Evolutionary conservation across 2,888 invertebrate genomes (phyloP), one percentile per base, ranked within the genome.

Genomic region (Nebria salina): DNA sequence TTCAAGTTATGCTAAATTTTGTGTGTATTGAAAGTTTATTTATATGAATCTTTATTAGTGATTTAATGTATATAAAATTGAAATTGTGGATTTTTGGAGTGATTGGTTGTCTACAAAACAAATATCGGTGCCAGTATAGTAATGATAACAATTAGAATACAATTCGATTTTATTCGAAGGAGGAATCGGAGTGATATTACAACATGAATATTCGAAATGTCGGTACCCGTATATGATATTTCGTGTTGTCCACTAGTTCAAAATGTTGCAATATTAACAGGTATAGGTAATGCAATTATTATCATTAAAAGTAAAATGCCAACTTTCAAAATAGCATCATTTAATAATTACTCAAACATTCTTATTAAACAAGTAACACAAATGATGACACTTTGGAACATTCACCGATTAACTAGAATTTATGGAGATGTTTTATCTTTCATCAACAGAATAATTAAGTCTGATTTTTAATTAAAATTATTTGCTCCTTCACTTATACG

Each of bases 291-390:
- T 76, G 76, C 25, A 70, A 76, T 54, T 78, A 20, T 78, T 78
- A 78, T 78, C 77, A 77, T 77, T 77, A 25, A 77, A 65, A 68
- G 76, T 15, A 65, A 76, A 76, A 77, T 77, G 77, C 72, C 72
- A 78, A 78, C 78, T 78, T 78, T 78, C 78, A 78, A 78, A 78
- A 72, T 34, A 76, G 42, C 68, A 76, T 34, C 72, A 78, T 78
- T 78, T 65, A 65, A 65, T 65, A 78, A 78, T 73, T 78, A 70
- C 77, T 43, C 72, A 26, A 72, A 70, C 70, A 70, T 41, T n/a
- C 70, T 54, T 77, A 43, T 70, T 13, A 54, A 72, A 20, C 43
- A 43, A 54, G 42, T 54, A 42, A 72, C 43, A 70, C 65, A 66
- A 68, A 7, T 66, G 41, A 77, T 77, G 66, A 76, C n/a, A 65